Conservation (phyloP, 2,888 invertebrate species). For the Clunio marinus region DNA sequence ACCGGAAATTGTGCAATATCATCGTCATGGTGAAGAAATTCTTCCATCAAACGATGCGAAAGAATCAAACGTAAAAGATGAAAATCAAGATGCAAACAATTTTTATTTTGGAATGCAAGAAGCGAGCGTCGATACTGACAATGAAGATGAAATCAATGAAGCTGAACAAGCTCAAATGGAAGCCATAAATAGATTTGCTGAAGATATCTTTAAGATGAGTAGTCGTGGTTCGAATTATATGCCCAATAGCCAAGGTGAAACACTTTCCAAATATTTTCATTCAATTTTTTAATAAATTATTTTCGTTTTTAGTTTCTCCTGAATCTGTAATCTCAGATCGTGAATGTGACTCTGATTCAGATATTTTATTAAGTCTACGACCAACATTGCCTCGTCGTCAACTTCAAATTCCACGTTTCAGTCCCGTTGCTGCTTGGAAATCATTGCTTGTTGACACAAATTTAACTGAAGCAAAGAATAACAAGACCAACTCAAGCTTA, state of each 20-base stretch:
- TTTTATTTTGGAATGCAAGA: slow-evolving; percentile 76
- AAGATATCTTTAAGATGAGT: slow-evolving; percentile 43
- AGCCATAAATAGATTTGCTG: slow-evolving; percentile 48
- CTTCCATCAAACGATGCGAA: slow-evolving; percentile 54
- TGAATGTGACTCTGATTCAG: slow-evolving; percentile 52
- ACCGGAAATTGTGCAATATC: slow-evolving; percentile 50
- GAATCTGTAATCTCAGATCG: slow-evolving; percentile 58
- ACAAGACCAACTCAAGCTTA: slow-evolving; percentile 11
- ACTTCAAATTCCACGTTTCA: slow-evolving; percentile 72
- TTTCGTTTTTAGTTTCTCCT: slow-evolving; percentile 47
- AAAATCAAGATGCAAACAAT: slow-evolving; percentile 38
- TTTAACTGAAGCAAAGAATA: slow-evolving; percentile 17
- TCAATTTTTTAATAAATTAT: slow-evolving; percentile 22
- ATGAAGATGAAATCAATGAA: slow-evolving; percentile 40
- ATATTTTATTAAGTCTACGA: slow-evolving; percentile 67
- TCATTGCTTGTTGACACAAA: slow-evolving; percentile 51
- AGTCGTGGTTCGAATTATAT: slow-evolving; percentile 2
- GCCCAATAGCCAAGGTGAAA: slow-evolving; percentile 17
- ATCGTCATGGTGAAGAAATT: slow-evolving; percentile 45
- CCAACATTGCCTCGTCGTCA: slow-evolving; percentile 77
- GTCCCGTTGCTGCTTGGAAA: slow-evolving; percentile 79
- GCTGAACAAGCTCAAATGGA: slow-evolving; percentile 42
- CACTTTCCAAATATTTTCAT: no score
- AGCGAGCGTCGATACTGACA: slow-evolving; percentile 48
- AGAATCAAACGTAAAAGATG: slow-evolving; percentile 45